phyloP scores from a whole-genome alignment of 2,113 vertebrate genomes.

The Cromileptes altivelis region DNA sequence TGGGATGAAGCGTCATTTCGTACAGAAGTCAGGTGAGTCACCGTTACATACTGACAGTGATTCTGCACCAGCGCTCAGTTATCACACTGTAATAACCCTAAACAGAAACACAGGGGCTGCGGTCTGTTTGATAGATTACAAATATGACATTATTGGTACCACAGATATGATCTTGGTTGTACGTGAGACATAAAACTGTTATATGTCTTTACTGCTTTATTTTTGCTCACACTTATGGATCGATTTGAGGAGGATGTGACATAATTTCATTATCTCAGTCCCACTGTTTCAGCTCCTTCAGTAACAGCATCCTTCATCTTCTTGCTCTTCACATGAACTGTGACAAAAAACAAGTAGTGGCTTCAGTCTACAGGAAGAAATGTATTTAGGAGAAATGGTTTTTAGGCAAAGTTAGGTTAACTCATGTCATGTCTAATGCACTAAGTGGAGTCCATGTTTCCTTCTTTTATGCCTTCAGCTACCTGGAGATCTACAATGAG shows the following conservation, averaged over 20 bases:
- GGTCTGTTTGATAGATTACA: no score
- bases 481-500: constrained; percentile 98
- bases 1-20: constrained; percentile 94
- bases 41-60: no score
- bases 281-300: neutral
- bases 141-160: no score
- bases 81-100: neutral
- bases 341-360: neutral
- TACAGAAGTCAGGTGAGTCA: constrained; percentile 95
- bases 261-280: neutral
- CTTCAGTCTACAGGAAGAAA: neutral
- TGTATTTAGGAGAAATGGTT: no score
- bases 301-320: neutral
- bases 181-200: no score
- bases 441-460: neutral
- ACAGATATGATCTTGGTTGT: no score
- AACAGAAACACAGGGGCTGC: neutral
- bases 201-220: no score
- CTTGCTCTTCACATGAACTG: neutral
- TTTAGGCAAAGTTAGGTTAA: no score
- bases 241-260: neutral
- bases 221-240: no score
- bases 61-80: neutral
- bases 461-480: constrained; percentile 83
- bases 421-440: no score